Conservation (phyloP, 2,888 invertebrate species). For the Philereme vetulata region DNA sequence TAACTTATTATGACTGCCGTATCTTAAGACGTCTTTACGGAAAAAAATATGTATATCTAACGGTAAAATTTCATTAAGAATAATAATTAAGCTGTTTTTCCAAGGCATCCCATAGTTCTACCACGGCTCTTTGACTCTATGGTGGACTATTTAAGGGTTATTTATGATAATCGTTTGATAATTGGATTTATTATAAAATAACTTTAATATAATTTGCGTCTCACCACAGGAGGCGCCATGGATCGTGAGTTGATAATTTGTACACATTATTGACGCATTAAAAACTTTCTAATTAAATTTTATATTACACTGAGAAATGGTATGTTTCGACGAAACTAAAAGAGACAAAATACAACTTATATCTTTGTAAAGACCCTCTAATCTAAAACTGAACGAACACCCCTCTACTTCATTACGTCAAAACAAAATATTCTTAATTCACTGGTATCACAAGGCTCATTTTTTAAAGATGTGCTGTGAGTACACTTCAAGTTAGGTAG, state of each 20-base stretch:
- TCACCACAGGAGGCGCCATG: conserved; percentile 63
- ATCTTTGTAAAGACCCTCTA: no score
- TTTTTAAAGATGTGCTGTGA: no score
- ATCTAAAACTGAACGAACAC: no score
- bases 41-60: conserved; percentile 50
- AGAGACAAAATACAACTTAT: no score
- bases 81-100: conserved; percentile 59
- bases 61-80: conserved; percentile 52
- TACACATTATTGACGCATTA: conserved; percentile 45
- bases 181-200: conserved; percentile 55
- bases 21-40: conserved; percentile 52
- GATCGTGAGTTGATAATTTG: conserved; percentile 63
- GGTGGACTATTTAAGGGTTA: conserved; percentile 28
- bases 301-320: conserved; percentile 5
- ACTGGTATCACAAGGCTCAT: no score
- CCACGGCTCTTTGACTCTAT: background rate
- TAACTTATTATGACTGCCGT: conserved; percentile 42
- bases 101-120: conserved; percentile 27
- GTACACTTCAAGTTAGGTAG: no score
- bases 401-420: no score
- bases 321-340: no score
- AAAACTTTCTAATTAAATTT: conserved; percentile 59
- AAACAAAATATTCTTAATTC: no score
- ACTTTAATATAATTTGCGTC: conserved; percentile 58
- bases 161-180: conserved; percentile 57